Conservation (phyloP, 2,888 invertebrate species). For the Ceriagrion tenellum region DNA sequence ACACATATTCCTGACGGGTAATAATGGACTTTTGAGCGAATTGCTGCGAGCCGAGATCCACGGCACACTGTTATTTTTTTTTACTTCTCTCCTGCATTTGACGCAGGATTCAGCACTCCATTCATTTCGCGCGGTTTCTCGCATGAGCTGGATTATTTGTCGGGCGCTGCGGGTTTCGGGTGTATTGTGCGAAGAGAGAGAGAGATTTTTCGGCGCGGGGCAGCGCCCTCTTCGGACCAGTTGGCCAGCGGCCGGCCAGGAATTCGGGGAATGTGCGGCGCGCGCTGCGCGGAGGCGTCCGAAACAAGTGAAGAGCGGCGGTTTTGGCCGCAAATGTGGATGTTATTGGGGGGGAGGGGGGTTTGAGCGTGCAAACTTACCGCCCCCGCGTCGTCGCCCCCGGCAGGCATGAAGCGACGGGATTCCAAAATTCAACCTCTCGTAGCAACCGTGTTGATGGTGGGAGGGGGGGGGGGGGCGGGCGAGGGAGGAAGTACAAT, state of each 20-base stretch:
- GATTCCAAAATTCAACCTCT: background rate
- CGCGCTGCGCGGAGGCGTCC: background rate
- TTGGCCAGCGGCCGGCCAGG: background rate
- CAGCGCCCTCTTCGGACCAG: background rate
- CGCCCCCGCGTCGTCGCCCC: background rate
- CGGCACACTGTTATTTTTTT: background rate
- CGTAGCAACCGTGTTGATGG: background rate
- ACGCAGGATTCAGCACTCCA: background rate
- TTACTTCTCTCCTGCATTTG: background rate
- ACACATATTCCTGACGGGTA: background rate
- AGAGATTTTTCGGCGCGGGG: background rate
- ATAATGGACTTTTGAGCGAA: background rate
- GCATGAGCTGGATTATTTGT: background rate
- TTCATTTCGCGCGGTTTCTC: background rate
- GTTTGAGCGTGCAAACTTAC: background rate
- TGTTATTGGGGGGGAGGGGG: background rate
- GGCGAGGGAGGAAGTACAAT: background rate
- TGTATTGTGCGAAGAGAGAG: background rate
- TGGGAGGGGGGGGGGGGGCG: background rate
- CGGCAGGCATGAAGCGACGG: background rate
- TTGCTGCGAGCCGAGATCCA: background rate
- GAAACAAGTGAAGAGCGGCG: background rate
- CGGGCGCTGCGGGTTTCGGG: background rate
- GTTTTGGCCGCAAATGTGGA: background rate
- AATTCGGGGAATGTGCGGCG: constrained; percentile 12